phyloP scores from a whole-genome alignment of 2,797 vertebrate genomes.

The Amphiprion clarkii region DNA sequence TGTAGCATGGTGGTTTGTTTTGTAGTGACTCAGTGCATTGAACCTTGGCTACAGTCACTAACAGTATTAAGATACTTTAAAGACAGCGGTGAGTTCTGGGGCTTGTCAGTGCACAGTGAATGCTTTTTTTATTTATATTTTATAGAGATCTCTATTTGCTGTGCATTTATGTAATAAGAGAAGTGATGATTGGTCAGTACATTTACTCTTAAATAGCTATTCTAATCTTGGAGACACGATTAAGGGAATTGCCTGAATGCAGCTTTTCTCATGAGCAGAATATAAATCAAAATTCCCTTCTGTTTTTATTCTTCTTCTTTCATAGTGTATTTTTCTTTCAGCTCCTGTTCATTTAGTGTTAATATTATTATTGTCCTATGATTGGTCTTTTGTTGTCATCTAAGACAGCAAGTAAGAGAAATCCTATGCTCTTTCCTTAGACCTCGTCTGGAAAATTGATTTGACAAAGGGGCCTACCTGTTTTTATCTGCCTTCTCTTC shows the following conservation, averaged over 20 bases:
- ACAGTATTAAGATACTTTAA: background rate
- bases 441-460: conserved; percentile 81
- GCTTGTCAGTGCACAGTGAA: background rate
- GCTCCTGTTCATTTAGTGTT: conserved; percentile 38
- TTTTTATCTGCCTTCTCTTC: conserved; percentile 73
- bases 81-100: conserved; percentile 10
- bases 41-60: background rate
- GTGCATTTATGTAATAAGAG: conserved; percentile 14
- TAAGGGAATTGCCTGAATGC: conserved; percentile 15
- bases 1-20: conserved; percentile 1
- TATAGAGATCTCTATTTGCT: conserved; percentile 7
- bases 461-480: conserved; percentile 75
- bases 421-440: conserved; percentile 66
- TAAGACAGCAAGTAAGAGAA: conserved; percentile 60
- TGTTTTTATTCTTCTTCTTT: background rate
- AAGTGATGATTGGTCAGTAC: background rate
- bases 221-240: conserved; percentile 17
- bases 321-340: background rate
- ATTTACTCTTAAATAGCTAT: conserved; percentile 11
- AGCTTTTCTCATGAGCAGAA: conserved; percentile 23
- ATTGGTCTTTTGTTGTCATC: conserved; percentile 51
- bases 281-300: conserved; percentile 4
- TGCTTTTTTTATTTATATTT: conserved; percentile 1
- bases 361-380: conserved; percentile 1
- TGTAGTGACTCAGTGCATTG: background rate